A percentile compares a stretch with the other conserved stretches of the same genome.
Conservation (phyloP, 1,140 invertebrate genomes). For the Andricus grossulariae region DNA sequence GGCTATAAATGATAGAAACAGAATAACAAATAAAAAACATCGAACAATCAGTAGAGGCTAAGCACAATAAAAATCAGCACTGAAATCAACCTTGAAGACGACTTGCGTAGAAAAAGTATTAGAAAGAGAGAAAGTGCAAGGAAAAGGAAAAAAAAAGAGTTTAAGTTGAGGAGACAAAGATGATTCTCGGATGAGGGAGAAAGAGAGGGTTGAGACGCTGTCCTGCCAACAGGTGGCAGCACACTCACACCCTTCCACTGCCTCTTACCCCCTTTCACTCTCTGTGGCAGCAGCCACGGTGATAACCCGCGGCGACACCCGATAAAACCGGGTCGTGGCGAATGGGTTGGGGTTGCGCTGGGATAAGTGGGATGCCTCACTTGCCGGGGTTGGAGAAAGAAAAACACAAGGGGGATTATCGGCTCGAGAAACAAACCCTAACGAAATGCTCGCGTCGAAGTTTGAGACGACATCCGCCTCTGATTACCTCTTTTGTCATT, state of each 20-base stretch:
- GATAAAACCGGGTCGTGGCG: constrained; percentile 67
- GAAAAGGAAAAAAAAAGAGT: constrained; percentile 11
- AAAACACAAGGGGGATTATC: constrained; percentile 68
- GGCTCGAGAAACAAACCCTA: constrained; percentile 49
- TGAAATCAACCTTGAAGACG: too few relatives aligned
- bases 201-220: constrained; percentile 67
- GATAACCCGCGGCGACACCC: constrained; percentile 71
- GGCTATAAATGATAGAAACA: too few relatives aligned
- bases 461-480: neutral
- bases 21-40: too few relatives aligned
- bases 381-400: constrained; percentile 54
- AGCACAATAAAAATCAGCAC: too few relatives aligned
- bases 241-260: constrained; percentile 60
- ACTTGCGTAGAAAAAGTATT: too few relatives aligned
- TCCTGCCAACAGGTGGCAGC: constrained; percentile 72
- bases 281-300: constrained; percentile 60
- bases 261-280: constrained; percentile 46
- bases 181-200: constrained; percentile 33
- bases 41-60: too few relatives aligned
- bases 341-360: constrained; percentile 48
- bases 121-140: neutral
- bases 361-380: constrained; percentile 57
- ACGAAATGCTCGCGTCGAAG: constrained; percentile 32
- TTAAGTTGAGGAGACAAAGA: constrained; percentile 43
- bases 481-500: constrained; percentile 13